A percentile compares a stretch with the other conserved stretches of the same genome.
Conservation (phyloP, 64 coral and sea anemone species). For the Actinia equina region DNA sequence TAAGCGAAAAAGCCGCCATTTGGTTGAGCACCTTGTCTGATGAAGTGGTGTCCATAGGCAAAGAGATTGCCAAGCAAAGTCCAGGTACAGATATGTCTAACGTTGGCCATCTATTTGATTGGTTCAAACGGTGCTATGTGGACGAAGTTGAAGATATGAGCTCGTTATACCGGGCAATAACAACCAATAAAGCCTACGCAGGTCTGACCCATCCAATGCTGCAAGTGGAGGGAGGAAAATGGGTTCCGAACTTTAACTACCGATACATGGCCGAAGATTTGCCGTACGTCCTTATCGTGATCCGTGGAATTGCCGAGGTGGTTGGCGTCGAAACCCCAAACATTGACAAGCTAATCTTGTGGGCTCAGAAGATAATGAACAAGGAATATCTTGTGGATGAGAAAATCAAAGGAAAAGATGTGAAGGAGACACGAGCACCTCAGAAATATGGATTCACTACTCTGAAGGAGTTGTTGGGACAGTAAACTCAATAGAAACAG, state of each 20-base stretch:
- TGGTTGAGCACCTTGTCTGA: conserved; percentile 15
- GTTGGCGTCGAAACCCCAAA: conserved; percentile 51
- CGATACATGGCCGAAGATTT: conserved; percentile 51
- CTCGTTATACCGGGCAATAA: not conserved
- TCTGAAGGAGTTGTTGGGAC: not conserved
- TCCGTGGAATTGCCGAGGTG: conserved; percentile 63
- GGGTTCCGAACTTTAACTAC: conserved; percentile 33
- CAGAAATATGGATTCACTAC: conserved; percentile 43
- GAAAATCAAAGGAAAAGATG: conserved; percentile 48
- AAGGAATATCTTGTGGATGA: conserved; percentile 65
- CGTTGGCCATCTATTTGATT: not conserved
- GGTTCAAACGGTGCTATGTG: not conserved
- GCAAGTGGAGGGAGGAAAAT: not conserved
- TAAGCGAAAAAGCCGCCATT: conserved; percentile 4
- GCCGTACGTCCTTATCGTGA: conserved; percentile 38
- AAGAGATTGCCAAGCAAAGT: not conserved
- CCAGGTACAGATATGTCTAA: conserved; percentile 42
- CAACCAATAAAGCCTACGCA: conserved; percentile 26
- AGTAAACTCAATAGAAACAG: not conserved
- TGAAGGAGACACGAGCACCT: conserved; percentile 50
- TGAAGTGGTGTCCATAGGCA: not conserved
- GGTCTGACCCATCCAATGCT: conserved; percentile 39
- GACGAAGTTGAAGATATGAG: conserved; percentile 31
- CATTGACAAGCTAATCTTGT: conserved; percentile 53
- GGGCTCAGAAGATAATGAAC: conserved; percentile 49